A percentile compares a stretch with the other conserved stretches of the same genome.
Conservation (phyloP, 2,888 invertebrate genomes). For the Pecten maximus region DNA sequence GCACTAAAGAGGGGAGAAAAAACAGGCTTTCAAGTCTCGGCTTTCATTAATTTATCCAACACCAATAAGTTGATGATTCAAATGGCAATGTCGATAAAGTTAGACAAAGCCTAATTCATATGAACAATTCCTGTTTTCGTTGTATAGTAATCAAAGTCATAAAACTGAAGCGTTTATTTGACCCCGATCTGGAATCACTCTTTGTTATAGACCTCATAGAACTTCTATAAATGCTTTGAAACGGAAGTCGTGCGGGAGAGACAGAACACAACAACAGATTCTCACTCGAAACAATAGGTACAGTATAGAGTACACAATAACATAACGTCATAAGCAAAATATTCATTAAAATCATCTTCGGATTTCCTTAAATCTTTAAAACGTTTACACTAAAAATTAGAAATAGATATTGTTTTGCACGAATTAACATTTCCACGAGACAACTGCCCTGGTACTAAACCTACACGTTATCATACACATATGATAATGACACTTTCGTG, state of each 20-base stretch:
- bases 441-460: background rate
- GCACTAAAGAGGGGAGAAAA: slow-evolving; percentile 30
- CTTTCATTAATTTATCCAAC: slow-evolving; percentile 29
- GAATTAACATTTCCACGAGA: background rate
- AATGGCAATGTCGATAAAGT: slow-evolving; percentile 22
- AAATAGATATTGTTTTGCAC: background rate
- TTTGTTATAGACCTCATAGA: background rate
- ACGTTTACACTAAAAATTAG: background rate
- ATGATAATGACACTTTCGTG: background rate
- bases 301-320: background rate
- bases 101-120: slow-evolving; percentile 13
- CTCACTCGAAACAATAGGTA: background rate
- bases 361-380: no score
- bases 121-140: slow-evolving; percentile 2
- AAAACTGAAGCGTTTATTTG: background rate
- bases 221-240: background rate
- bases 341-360: no score
- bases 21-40: slow-evolving; percentile 14
- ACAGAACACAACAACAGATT: background rate
- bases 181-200: background rate
- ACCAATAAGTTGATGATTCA: slow-evolving; percentile 30
- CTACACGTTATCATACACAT: background rate
- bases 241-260: background rate
- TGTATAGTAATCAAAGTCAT: background rate
- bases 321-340: background rate